Evolutionary conservation across 1,140 invertebrate species (phyloP), one percentile per base, ranked within the genome.

Genomic region (Drosophila bocqueti): DNA sequence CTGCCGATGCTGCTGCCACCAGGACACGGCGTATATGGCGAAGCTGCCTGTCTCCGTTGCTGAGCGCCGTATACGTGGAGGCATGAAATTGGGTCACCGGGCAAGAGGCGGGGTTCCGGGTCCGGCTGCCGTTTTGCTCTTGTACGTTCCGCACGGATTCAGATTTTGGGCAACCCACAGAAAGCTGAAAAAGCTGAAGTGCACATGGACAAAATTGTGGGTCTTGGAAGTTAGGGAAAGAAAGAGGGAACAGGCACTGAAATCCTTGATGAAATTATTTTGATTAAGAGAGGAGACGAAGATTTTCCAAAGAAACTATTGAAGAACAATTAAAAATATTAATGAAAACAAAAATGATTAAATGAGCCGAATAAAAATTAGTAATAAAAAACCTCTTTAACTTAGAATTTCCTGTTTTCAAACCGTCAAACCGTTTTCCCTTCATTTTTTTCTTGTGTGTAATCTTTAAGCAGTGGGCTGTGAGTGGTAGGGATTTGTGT

Each of bases 61-160:
- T 89, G 84, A 62, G 81, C 77, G 84, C 85, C 85, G 52, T 68
- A 72, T 79, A 87, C 84, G 84, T 69, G 74, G 62, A 68, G 81
- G 74, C 69, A 49, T 52, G 77, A 68, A 87, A 87, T 87, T 87
- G 84, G 84, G 84, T 87, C 81, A 83, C 69, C 66, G 42, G 58
- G 46, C 55, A 61, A 50, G 49, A 63, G 65, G 79, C 83, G 65
- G 67, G 71, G 75, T 58, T 73, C 54, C 46, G 40, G 40, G 49
- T 55, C 21, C 45, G 34, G 40, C 38, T 13, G 47, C 10, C 49
- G n/a, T 24, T 62, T 18, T 24, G 54, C 36, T 57, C 36, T 31
- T 29, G 52, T 73, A 15, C 52, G 64, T 58, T 47, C 42, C 42
- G 64, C 68, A 72, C 36, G 66, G 36, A 73, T 60, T 50, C 67